phyloP scores from a whole-genome alignment of 64 coral and sea anemone species.

The Pocillopora damicornis region DNA sequence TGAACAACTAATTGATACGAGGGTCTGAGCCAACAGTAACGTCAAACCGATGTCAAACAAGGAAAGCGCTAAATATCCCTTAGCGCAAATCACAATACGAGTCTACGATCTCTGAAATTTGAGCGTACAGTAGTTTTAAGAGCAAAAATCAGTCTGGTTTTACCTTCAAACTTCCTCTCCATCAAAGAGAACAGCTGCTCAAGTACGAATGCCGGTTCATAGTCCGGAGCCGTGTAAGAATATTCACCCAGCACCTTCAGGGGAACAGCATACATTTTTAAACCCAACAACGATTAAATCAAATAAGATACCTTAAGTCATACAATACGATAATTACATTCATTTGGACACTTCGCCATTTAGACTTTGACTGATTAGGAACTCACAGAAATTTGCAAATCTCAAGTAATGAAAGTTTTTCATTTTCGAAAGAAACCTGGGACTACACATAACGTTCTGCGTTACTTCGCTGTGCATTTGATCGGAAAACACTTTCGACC shows the following conservation, averaged over 20 bases:
- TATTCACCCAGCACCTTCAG: constrained; percentile 81
- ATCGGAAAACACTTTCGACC: too few relatives aligned
- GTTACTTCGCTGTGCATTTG: too few relatives aligned
- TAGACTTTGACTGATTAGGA: too few relatives aligned
- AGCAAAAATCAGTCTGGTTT: too few relatives aligned
- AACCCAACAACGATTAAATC: background rate
- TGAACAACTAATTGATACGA: background rate
- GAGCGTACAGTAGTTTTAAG: too few relatives aligned
- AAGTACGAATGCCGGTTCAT: constrained; percentile 57
- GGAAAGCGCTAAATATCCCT: background rate
- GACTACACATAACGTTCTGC: too few relatives aligned
- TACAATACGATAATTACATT: too few relatives aligned
- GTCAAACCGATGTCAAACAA: background rate
- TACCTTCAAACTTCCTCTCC: constrained; percentile 79
- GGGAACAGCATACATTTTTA: background rate
- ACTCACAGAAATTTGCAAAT: too few relatives aligned
- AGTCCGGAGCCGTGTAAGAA: constrained; percentile 53
- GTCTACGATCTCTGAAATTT: too few relatives aligned
- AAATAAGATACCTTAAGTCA: background rate
- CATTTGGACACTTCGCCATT: too few relatives aligned
- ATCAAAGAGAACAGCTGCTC: constrained; percentile 65
- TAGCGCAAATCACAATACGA: background rate
- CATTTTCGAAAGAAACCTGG: too few relatives aligned
- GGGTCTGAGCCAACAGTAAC: background rate
- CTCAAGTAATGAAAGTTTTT: too few relatives aligned